A percentile compares a stretch with the other conserved stretches of the same genome.
These are phyloP conservation scores for Heteromyza rotundicornis DNA, from an alignment of 2,888 invertebrate species.

Conservation along the genomic window DNA sequence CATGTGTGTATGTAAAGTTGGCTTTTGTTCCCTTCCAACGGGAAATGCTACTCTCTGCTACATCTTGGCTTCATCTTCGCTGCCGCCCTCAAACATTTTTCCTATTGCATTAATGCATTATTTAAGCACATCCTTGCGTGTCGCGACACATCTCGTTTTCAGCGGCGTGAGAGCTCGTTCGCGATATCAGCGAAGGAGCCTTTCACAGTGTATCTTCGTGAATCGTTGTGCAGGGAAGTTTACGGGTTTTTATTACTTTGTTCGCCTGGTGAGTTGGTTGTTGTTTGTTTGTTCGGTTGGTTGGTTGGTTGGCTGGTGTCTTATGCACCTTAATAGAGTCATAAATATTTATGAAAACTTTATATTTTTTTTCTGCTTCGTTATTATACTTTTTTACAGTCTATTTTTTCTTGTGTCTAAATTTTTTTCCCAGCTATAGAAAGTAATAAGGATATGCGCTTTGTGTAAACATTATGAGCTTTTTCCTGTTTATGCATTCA, in stretches of 20 bases:
- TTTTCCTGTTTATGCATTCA: not conserved
- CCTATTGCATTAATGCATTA: slow-evolving; percentile 1
- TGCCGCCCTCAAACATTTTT: not conserved
- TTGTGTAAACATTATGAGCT: slow-evolving; percentile 2
- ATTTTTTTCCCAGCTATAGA: not conserved
- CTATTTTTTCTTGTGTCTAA: not conserved
- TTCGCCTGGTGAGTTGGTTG: no score
- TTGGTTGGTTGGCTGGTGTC: slow-evolving; percentile 40
- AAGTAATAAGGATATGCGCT: not conserved
- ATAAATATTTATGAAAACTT: slow-evolving; percentile 61
- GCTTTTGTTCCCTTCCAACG: no score
- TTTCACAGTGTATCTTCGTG: no score
- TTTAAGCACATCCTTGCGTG: slow-evolving; percentile 1
- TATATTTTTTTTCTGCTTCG: slow-evolving; percentile 1
- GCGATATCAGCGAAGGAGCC: not conserved
- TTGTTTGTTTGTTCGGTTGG: not conserved
- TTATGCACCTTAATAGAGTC: slow-evolving; percentile 61
- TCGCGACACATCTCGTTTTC: not conserved
- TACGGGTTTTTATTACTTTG: not conserved
- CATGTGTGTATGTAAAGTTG: no score
- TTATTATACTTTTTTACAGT: not conserved
- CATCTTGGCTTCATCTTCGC: no score
- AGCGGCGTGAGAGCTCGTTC: not conserved
- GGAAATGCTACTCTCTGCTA: no score
- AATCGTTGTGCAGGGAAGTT: no score